These are phyloP conservation scores for Phrynocephalus forsythii DNA, from an alignment of 2,797 vertebrate genomes.

Conservation along the genomic window DNA sequence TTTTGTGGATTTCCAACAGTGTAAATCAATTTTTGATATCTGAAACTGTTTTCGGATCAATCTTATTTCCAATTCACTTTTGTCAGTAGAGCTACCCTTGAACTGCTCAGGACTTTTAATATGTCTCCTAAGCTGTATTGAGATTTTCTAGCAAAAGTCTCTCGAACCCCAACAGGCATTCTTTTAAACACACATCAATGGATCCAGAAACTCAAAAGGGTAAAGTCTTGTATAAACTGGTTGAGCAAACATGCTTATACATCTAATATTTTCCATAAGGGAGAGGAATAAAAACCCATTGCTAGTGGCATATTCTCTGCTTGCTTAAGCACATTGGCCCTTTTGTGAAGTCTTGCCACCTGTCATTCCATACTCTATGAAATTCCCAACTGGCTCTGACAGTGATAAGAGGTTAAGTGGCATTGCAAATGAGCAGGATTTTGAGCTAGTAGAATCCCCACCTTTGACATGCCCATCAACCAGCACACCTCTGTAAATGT, in stretches of 20 bases:
- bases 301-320: neutral
- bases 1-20: too few relatives aligned
- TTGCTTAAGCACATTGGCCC: conserved; percentile 10
- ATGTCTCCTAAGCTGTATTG: neutral
- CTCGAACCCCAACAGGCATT: too few relatives aligned
- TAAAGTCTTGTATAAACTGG: rapidly evolving
- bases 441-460: neutral
- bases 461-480: conserved; percentile 6
- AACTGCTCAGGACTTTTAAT: neutral
- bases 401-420: conserved; percentile 29
- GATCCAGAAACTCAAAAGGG: too few relatives aligned
- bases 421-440: neutral
- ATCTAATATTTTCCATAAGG: neutral
- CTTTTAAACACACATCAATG: too few relatives aligned
- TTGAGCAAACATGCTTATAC: rapidly evolving
- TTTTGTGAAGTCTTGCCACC: neutral
- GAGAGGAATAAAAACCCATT: neutral
- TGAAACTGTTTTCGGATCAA: neutral
- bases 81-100: neutral
- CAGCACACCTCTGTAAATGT: neutral
- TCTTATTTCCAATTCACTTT: neutral
- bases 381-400: conserved; percentile 23
- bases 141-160: too few relatives aligned
- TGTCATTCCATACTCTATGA: neutral
- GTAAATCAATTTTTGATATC: neutral